Evolutionary conservation across 2,888 invertebrate species (phyloP), one percentile per base, ranked within the genome.

Genomic region (Prenolepis imparis): DNA sequence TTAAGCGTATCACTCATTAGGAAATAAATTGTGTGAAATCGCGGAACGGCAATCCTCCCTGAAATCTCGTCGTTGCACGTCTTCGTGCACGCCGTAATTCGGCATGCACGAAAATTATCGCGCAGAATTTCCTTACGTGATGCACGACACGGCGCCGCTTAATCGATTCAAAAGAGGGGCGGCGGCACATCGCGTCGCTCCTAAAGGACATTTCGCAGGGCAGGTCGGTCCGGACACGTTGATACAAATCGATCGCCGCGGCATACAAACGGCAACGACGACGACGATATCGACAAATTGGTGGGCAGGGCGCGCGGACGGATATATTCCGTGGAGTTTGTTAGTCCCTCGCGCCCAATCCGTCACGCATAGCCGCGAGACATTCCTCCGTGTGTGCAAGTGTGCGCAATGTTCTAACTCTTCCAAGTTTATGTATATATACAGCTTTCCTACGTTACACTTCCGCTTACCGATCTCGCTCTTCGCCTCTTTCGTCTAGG

Each of bases 231-330:
- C 57, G 57, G 55, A 66, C 70, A 44, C 24, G 59, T 77, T 64
- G 75, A 84, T 87, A 85, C 81, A 85, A 84, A 90, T 89, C 90
- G 88, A 90, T 87, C 77, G 70, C 11, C 68, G 32, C 8, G 84
- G 32, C 75, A 41, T 81, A 82, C 74, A 74, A 85, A 90, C 85
- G 89, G 85, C 84, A 83, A 75, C 74, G 28, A 28, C 28, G 77
- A 84, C 73, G 75, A 81, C 87, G 84, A 88, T 91, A 91, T 90
- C 91, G 92, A 90, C 90, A 91, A 92, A 92, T 92, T 92, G 92
- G 88, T 88, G 87, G 89, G 89, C 73, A 61, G 87, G 77, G 77
- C 90, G 85, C 70, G 84, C 59, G 73, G 84, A 89, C 87, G 86
- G 88, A 87, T 87, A 83, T 85, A 87, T 88, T 83, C 81, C 84